Conservation (phyloP, 2,113 vertebrate genomes). For the Potamarius usumacintae region DNA sequence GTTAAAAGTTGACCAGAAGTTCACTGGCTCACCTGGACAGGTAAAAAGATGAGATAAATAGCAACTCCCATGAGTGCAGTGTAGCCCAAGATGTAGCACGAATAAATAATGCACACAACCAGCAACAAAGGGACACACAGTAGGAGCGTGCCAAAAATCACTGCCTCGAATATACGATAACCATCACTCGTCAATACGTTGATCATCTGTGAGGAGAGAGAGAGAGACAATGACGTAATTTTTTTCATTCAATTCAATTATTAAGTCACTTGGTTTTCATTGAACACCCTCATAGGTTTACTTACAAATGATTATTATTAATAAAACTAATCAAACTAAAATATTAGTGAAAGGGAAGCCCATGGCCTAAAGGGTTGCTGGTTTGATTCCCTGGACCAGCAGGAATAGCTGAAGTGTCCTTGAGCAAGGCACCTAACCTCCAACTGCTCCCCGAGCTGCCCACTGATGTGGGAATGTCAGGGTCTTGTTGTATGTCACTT, state of each 20-base stretch:
- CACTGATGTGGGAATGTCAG: too few relatives aligned
- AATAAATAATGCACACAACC: constrained; percentile 63
- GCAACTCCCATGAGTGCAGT: constrained; percentile 74
- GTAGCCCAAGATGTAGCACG: constrained; percentile 74
- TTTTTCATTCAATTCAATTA: neutral
- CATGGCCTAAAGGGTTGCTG: too few relatives aligned
- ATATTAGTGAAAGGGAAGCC: too few relatives aligned
- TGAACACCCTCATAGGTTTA: too few relatives aligned
- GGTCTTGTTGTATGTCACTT: too few relatives aligned
- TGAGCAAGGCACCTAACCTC: too few relatives aligned
- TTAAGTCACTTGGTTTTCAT: neutral
- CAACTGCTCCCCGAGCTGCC: too few relatives aligned
- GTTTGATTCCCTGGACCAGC: too few relatives aligned
- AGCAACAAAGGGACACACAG: constrained; percentile 69
- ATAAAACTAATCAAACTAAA: too few relatives aligned
- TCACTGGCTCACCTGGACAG: constrained; percentile 70
- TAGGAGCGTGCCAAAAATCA: constrained; percentile 69
- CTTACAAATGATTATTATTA: too few relatives aligned
- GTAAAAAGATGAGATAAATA: constrained; percentile 70
- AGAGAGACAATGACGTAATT: neutral
- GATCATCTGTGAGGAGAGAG: constrained; percentile 69
- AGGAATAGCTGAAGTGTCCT: too few relatives aligned
- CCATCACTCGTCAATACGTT: constrained; percentile 77
- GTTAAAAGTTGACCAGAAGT: neutral
- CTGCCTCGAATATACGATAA: constrained; percentile 76